Percentiles rank a stretch among this genome's conserved stretches.
These are phyloP conservation scores for Phengaris alcon DNA, from an alignment of 2,888 invertebrate species.

Conservation along the genomic window DNA sequence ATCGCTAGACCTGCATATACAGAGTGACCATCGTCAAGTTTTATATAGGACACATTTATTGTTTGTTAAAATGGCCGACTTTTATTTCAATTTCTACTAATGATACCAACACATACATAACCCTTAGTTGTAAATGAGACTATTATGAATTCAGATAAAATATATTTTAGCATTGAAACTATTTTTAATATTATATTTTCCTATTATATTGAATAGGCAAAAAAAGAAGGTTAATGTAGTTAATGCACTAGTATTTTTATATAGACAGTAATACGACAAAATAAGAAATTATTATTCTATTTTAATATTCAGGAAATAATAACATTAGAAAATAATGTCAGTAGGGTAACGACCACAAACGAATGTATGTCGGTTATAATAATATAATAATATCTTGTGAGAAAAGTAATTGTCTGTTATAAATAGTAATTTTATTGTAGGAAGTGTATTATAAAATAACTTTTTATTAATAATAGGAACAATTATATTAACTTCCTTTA, in stretches of 20 bases:
- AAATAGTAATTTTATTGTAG: not conserved
- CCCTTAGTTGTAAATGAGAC: no score
- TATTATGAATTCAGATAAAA: no score
- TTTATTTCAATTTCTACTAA: no score
- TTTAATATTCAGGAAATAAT: not conserved
- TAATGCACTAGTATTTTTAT: not conserved
- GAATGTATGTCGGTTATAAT: no score
- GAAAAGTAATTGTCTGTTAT: not conserved
- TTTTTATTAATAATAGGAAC: not conserved
- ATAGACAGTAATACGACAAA: not conserved
- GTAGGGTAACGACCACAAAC: not conserved
- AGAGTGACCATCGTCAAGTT: not conserved
- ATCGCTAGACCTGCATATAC: no score
- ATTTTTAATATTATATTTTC: no score
- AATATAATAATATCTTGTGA: not conserved
- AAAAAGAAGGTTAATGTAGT: not conserved
- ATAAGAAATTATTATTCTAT: not conserved
- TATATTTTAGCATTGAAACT: no score
- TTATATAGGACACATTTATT: not conserved
- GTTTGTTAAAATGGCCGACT: not conserved
- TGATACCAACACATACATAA: no score
- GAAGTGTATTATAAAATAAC: not conserved
- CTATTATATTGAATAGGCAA: not conserved
- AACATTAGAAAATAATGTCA: not conserved
- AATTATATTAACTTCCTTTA: not conserved